Conservation (phyloP, 2,888 invertebrate species). For the Galeopsomyia nigrocyanea region DNA sequence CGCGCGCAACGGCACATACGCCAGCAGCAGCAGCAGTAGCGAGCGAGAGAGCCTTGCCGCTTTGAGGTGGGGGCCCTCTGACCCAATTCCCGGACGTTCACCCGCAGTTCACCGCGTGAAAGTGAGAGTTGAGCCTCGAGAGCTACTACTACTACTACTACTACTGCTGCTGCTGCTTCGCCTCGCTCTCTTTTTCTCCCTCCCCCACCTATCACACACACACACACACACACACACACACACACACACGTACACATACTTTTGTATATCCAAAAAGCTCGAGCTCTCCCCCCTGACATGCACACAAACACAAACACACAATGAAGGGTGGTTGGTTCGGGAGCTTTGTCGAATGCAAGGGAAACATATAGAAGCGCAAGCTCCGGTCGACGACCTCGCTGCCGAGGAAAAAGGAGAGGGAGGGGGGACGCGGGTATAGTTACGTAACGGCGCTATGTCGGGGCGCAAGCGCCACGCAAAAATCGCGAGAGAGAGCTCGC, state of each 20-base stretch:
- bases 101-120: conserved; percentile 76
- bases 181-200: conserved; percentile 46
- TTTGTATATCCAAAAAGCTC: no score
- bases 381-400: neutral
- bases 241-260: neutral
- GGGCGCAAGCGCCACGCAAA: conserved; percentile 11
- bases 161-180: conserved; percentile 48
- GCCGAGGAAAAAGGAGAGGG: neutral
- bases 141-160: conserved; percentile 48
- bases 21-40: neutral
- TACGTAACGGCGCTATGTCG: neutral
- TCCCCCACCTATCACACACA: conserved; percentile 10
- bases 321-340: no score
- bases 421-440: conserved; percentile 13
- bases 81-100: conserved; percentile 85
- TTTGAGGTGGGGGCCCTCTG: conserved; percentile 76
- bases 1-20: conserved; percentile 61
- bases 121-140: conserved; percentile 71
- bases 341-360: neutral
- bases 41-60: conserved; percentile 56
- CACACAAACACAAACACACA: neutral
- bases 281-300: neutral
- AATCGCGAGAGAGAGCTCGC: conserved; percentile 23
- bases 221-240: neutral
- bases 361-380: neutral